Evolutionary conservation across 2,797 vertebrate species (phyloP).

Genomic region (Lophius americanus): DNA sequence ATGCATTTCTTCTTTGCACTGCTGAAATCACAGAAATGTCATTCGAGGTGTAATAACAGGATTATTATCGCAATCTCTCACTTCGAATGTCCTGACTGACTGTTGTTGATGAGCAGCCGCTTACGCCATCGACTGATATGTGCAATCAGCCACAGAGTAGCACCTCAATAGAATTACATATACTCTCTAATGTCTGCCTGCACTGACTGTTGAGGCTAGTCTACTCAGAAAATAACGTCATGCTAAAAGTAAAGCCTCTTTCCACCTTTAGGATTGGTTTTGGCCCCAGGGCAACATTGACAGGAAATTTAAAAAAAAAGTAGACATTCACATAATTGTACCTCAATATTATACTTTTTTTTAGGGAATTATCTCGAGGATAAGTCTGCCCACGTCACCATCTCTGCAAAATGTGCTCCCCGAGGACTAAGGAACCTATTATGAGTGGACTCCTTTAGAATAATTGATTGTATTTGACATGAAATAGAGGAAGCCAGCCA

Average conservation of each 20-base stretch:
- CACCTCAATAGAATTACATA: slow-evolving; percentile 33
- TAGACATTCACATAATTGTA: slow-evolving; percentile 22
- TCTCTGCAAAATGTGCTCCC: slow-evolving; percentile 34
- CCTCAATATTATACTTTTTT: slow-evolving; percentile 6
- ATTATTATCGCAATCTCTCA: slow-evolving; percentile 66
- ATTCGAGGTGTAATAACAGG: slow-evolving; percentile 52
- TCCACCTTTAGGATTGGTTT: not conserved
- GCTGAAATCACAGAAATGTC: slow-evolving; percentile 65
- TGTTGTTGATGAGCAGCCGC: slow-evolving; percentile 51
- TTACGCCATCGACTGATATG: slow-evolving; percentile 47
- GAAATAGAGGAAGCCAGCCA: slow-evolving; percentile 54
- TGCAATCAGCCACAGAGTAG: slow-evolving; percentile 26
- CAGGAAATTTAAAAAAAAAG: slow-evolving; percentile 3
- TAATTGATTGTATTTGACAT: slow-evolving; percentile 75
- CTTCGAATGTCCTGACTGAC: slow-evolving; percentile 51
- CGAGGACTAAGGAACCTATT: slow-evolving; percentile 47
- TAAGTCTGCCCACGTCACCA: slow-evolving; percentile 25
- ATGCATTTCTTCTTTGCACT: slow-evolving; percentile 44
- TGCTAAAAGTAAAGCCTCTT: slow-evolving; percentile 1
- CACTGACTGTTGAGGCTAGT: slow-evolving; percentile 2
- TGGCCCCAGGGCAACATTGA: slow-evolving; percentile 8
- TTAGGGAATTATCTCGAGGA: slow-evolving; percentile 28
- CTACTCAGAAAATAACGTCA: slow-evolving; percentile 7
- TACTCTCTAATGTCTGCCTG: slow-evolving; percentile 19
- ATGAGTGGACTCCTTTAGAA: slow-evolving; percentile 58